Evolutionary conservation across 2,888 invertebrate genomes (phyloP), one percentile per base, ranked within the genome.

Genomic region (Xestia sexstrigata): DNA sequence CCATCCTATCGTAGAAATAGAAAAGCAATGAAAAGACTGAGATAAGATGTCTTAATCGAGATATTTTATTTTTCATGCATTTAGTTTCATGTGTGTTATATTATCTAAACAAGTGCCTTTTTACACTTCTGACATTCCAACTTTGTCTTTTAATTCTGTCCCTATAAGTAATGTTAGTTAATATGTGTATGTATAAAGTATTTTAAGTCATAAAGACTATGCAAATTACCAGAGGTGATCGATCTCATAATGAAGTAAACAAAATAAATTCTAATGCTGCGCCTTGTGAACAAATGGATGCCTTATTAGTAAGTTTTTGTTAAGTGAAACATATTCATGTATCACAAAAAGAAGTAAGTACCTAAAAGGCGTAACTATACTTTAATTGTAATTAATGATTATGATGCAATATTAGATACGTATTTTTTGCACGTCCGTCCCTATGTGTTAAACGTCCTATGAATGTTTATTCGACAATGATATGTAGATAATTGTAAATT

Each of bases 11-110:
- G 72, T 83, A 81, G 75, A 76, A 74, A 52, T 85, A 88, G 83
- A 86, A 87, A 91, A 92, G 86, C 86, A 94, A 93, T 91, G 87
- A 93, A 92, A 95, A 95, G 95, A 95, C 95, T 95, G 95, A 95
- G 86, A 88, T 87, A 82, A 83, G 87, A 90, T 91, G 92, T 93
- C 91, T 92, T 92, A 87, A 78, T 88, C 74, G 82, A 88, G 81
- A 83, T 86, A 74, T 82, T 85, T 85, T 83, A 83, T 82, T 78
- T 87, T 88, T 80, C 82, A 85, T 88, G 87, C 80, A 89, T 84
- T 90, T 88, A 86, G 78, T 85, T 78, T 67, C 66, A 67, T 69
- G 71, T 26, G 55, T 70, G 35, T 67, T 78, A 72, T 66, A 62
- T 68, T 66, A 62, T 68, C 26, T 66, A 73, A 74, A 76, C 82